These are phyloP conservation scores for Paragorgia papillata DNA, from an alignment of 92 coral and sea anemone species.

Conservation along the genomic window DNA sequence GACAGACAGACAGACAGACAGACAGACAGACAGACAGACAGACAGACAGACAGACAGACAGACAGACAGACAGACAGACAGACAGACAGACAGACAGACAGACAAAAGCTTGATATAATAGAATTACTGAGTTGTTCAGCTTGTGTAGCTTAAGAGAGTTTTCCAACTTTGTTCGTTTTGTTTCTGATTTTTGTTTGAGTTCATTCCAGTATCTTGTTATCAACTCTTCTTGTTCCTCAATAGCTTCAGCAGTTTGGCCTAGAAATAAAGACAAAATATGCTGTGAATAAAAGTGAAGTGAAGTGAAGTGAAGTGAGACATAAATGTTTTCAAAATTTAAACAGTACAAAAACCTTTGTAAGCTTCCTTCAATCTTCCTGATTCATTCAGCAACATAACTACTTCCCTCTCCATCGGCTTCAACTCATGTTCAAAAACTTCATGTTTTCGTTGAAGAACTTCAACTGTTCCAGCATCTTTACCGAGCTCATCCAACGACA, in stretches of 20 bases:
- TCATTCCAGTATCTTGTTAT: slow-evolving; percentile 83
- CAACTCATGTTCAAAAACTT: slow-evolving; percentile 81
- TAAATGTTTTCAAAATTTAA: not conserved
- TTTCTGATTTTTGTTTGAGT: slow-evolving; percentile 71
- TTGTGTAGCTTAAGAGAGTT: slow-evolving; percentile 79
- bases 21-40: no score
- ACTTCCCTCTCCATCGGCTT: slow-evolving; percentile 73
- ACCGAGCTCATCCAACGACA: slow-evolving; percentile 85
- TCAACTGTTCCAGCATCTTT: slow-evolving; percentile 90
- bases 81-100: no score
- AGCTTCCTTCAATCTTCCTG: slow-evolving; percentile 69
- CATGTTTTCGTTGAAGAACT: slow-evolving; percentile 89
- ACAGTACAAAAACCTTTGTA: slow-evolving; percentile 68
- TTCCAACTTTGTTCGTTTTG: slow-evolving; percentile 72
- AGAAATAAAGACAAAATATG: not conserved
- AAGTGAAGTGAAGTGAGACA: not conserved
- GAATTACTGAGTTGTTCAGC: slow-evolving; percentile 70
- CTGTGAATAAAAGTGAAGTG: not conserved
- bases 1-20: no score
- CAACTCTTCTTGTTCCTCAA: slow-evolving; percentile 79
- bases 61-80: no score
- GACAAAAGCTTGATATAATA: not conserved
- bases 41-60: no score
- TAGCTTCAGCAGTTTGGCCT: slow-evolving; percentile 92
- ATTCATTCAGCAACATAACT: slow-evolving; percentile 62